Conservation (phyloP, 23 tunicate genomes). For the Trididemnum miniatum region DNA sequence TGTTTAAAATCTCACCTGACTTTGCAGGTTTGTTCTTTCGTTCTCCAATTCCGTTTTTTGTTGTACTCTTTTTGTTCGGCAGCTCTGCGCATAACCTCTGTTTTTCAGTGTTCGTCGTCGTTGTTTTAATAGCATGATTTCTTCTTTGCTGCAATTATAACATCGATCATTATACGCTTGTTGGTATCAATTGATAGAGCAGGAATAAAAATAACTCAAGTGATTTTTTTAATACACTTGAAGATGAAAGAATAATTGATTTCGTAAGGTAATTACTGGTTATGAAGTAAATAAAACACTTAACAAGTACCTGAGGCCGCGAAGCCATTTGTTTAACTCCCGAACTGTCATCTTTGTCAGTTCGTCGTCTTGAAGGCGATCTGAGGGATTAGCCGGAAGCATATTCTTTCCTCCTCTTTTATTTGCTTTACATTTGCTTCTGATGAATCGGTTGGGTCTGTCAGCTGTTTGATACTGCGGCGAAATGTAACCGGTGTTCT, state of each 20-base stretch:
- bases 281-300: not conserved
- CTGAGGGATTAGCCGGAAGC: conserved; percentile 9
- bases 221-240: no score
- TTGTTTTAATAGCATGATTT: conserved; percentile 62
- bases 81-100: conserved; percentile 85
- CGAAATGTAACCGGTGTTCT: not conserved
- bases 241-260: no score
- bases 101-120: conserved; percentile 80
- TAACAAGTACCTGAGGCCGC: conserved; percentile 80
- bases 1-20: conserved; percentile 60
- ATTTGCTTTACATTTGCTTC: not conserved
- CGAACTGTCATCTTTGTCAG: conserved; percentile 65
- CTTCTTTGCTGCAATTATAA: conserved; percentile 67
- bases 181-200: no score
- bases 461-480: not conserved
- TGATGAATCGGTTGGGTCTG: not conserved
- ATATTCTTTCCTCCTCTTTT: not conserved
- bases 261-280: not conserved
- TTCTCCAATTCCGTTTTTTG: conserved; percentile 63
- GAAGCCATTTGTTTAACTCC: conserved; percentile 74
- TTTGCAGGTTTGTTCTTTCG: conserved; percentile 45
- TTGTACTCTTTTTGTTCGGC: conserved; percentile 68
- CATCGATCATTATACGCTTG: not conserved
- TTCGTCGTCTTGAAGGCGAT: conserved; percentile 56
- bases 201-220: no score